Evolutionary conservation across 1,140 invertebrate species (phyloP).

Genomic region (Laupala kohalensis): DNA sequence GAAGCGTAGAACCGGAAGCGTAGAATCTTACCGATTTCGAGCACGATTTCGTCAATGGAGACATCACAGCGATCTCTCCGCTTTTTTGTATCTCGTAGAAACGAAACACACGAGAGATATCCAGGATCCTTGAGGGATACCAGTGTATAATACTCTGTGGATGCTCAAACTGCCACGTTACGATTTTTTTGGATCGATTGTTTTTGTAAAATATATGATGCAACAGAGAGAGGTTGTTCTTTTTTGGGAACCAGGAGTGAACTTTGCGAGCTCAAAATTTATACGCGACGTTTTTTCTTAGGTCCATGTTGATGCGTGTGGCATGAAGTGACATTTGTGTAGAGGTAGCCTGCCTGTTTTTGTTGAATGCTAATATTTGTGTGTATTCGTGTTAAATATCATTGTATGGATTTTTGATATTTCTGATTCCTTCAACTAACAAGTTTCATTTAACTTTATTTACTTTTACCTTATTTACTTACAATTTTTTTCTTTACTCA

Average conservation of each 20-base stretch:
- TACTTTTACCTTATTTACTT: too few species aligned
- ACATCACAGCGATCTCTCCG: neutral
- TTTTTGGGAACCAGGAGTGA: neutral
- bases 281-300: too few species aligned
- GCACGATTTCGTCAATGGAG: neutral
- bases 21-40: neutral
- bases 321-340: too few species aligned
- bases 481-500: too few species aligned
- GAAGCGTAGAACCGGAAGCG: neutral
- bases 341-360: too few species aligned
- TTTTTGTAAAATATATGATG: neutral
- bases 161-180: neutral
- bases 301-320: too few species aligned
- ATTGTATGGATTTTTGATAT: too few species aligned
- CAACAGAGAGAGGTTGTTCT: neutral
- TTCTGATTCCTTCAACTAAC: too few species aligned
- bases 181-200: neutral
- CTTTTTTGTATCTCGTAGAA: neutral
- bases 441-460: too few species aligned
- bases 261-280: neutral
- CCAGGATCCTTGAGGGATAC: neutral
- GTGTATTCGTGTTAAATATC: too few species aligned
- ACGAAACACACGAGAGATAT: neutral
- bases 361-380: too few species aligned
- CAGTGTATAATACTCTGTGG: neutral